Base-by-base conservation (phyloP, 2,113 vertebrate species). In the Myotis lucifugus region DNA sequence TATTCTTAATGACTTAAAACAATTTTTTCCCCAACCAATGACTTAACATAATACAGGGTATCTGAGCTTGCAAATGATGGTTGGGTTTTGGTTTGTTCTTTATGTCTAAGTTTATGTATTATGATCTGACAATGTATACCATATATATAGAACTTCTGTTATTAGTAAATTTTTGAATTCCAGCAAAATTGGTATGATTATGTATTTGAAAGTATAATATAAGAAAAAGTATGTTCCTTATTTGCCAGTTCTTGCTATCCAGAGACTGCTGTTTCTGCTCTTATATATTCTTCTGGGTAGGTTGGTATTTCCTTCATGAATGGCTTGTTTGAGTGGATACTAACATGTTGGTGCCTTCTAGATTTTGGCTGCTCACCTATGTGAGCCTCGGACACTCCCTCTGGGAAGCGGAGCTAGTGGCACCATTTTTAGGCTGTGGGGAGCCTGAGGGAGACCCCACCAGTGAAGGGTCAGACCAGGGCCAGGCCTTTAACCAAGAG, bases 371-470 rank as follows among this genome's bases (percentile, higher is more conserved):
- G 59, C 40, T 37, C 12, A 21, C 0, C 1, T 93, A 0, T 27
- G 7, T 64, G 32, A 79, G 64, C 17, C 34, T 32, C 9, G 6
- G 78, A 37, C 6, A 4, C 34, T n/a, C 32, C 14, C 0, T 11
- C 29, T 85, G 56, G 77, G 34, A 69, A 77, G 6, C n/a, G 18
- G 52, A 37, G 64, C 27, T 19, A 0, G 56, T n/a, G 59, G 50
- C 29, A 23, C 14, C 66, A 8, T 46, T 52, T 50, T 50, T 21
- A 40, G 37, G 27, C 48, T 9, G 0, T 21, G n/a, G 50, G 48
- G 8, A 40, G 18, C 3, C 4, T 52, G 11, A 0, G 15, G 23
- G 48, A 23, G 11, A 21, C 1, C 10, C 67, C 0, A 13, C 50
- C 29, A 19, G 7, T 12, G 25, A 56, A 15, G 52, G n/a, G n/a